phyloP scores from a whole-genome alignment of 2,113 vertebrate genomes.

The Rhinoptilus africanus region DNA sequence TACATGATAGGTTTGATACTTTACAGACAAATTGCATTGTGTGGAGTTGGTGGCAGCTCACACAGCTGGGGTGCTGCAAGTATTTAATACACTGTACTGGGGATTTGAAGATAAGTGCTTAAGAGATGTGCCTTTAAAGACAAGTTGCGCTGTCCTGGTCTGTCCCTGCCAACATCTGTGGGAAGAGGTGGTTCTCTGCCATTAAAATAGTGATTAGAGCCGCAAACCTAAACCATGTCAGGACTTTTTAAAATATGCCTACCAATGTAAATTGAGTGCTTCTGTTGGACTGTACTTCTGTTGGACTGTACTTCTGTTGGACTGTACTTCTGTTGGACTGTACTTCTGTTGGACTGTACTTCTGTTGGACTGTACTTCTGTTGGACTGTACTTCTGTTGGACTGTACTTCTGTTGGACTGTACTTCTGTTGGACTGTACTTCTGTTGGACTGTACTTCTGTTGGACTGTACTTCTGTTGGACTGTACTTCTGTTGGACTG shows the following conservation, averaged over 20 bases:
- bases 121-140: background rate
- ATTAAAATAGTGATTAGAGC: background rate
- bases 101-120: background rate
- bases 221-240: background rate
- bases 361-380: background rate
- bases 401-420: background rate
- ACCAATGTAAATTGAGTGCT: background rate
- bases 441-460: background rate
- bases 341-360: background rate
- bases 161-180: background rate
- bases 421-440: background rate
- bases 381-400: background rate
- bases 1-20: background rate
- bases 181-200: background rate
- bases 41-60: background rate
- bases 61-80: background rate
- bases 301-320: background rate
- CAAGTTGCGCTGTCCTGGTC: background rate
- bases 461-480: background rate
- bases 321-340: background rate
- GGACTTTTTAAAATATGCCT: rapidly evolving
- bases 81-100: background rate
- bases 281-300: background rate
- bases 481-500: background rate
- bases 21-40: background rate